Evolutionary conservation across 2,888 invertebrate species (phyloP), one percentile per base, ranked within the genome.

Genomic region (Eristalis arbustorum): DNA sequence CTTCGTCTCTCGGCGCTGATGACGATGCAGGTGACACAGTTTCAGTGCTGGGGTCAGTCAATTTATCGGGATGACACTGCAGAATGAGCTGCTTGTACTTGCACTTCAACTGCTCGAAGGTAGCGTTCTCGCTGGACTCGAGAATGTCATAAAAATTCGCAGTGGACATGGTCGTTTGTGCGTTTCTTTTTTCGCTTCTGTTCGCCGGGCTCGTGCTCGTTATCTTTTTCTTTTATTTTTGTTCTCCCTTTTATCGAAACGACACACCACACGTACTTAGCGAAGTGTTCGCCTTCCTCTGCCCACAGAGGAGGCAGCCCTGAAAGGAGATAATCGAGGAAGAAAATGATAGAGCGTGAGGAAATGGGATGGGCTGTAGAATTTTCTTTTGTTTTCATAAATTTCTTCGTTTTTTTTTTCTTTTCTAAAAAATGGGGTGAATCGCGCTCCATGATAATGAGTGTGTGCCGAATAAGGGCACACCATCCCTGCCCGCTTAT

Each of bases 21-120:
- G 57, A 64, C 13, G 66, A 66, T 67, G 72, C 71, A 28, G 72
- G n/a, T 73, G 82, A 67, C 75, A 84, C n/a, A 25, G 73, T 56
- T 72, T 76, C 80, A 8, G 14, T 6, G 8, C 76, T 62, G 64
- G 59, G 75, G 59, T 73, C 87, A 73, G 28, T 71, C 72, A 92
- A 89, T 91, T 92, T 92, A 90, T 92, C 93, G 64, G 93, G 92
- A 91, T 92, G 93, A 91, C 90, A 90, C 90, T 91, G 91, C 89
- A 92, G 89, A 88, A 92, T 91, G 88, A 93, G 90, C 89, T 91
- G 90, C 87, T 92, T 92, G 89, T 92, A 92, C 88, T 91, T 92
- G 77, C 89, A 88, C 88, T 92, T 93, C 72, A 92, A 89, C 88
- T 91, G 91, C 63, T 92, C 91, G 40, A 90, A 84, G 22, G 88